phyloP scores from a whole-genome alignment of 2,888 invertebrate genomes.

The Leptinotarsa juncta region DNA sequence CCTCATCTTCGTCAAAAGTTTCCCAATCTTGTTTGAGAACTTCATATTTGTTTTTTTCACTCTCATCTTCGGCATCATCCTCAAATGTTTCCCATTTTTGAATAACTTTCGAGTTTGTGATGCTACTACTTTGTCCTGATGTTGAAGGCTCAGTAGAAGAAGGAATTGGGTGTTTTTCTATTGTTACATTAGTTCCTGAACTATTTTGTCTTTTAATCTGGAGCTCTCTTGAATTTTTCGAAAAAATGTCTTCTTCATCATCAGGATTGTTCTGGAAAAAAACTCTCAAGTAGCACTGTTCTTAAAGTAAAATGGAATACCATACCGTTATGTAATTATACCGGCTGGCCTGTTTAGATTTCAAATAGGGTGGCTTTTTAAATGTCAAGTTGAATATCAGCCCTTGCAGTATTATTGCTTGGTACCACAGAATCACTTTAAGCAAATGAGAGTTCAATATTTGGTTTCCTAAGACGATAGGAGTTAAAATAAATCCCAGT shows the following conservation, averaged over 20 bases:
- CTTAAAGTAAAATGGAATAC: slow-evolving; percentile 26
- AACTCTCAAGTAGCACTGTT: background rate
- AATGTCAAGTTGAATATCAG: slow-evolving; percentile 69
- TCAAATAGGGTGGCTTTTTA: slow-evolving; percentile 69
- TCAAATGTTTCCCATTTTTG: slow-evolving; percentile 56
- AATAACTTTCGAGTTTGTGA: background rate
- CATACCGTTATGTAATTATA: slow-evolving; percentile 60
- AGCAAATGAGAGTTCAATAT: slow-evolving; percentile 64
- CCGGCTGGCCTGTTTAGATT: slow-evolving; percentile 52
- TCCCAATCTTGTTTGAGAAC: slow-evolving; percentile 52
- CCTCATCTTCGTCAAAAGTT: slow-evolving; percentile 49
- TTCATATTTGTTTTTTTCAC: slow-evolving; percentile 41
- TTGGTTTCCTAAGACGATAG: slow-evolving; percentile 68
- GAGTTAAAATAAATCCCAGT: slow-evolving; percentile 69
- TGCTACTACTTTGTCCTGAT: slow-evolving; percentile 35
- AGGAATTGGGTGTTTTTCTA: slow-evolving; percentile 48
- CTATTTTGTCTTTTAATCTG: slow-evolving; percentile 56
- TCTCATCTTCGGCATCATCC: slow-evolving; percentile 46
- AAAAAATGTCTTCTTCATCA: slow-evolving; percentile 71
- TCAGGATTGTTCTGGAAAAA: slow-evolving; percentile 54
- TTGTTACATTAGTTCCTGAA: slow-evolving; percentile 44
- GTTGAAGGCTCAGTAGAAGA: slow-evolving; percentile 15
- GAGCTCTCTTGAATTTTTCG: slow-evolving; percentile 60
- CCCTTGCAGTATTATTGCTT: slow-evolving; percentile 71
- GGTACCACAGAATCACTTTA: slow-evolving; percentile 70